These are phyloP conservation scores for Streptopelia turtur DNA, from an alignment of 2,797 vertebrate genomes.

Conservation along the genomic window DNA sequence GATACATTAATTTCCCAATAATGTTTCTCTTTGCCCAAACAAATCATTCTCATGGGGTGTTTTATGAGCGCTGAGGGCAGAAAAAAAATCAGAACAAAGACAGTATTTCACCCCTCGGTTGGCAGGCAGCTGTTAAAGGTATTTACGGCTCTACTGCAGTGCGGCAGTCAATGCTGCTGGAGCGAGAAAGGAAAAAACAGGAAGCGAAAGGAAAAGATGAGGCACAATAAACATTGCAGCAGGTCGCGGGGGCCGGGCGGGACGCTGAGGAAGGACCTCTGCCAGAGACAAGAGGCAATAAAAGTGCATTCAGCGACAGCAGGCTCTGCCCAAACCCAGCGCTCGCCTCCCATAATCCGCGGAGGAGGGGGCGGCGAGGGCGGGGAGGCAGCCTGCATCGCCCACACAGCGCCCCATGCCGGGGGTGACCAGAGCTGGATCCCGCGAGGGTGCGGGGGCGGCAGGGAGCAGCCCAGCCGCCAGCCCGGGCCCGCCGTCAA, in stretches of 20 bases:
- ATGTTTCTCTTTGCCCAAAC: neutral
- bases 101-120: slow-evolving; percentile 94
- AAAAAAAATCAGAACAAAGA: slow-evolving; percentile 91
- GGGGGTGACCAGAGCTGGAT: neutral
- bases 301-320: slow-evolving; percentile 15
- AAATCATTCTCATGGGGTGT: slow-evolving; percentile 67
- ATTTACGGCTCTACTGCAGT: slow-evolving; percentile 98
- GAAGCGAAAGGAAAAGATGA: slow-evolving; percentile 71
- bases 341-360: neutral
- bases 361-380: neutral
- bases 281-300: slow-evolving; percentile 28
- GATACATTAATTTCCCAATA: slow-evolving; percentile 9
- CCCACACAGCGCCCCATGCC: neutral
- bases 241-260: slow-evolving; percentile 1
- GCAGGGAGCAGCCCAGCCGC: neutral
- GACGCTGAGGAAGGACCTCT: neutral
- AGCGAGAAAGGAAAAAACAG: slow-evolving; percentile 74
- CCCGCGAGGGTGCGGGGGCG: accelerated
- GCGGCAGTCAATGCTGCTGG: slow-evolving; percentile 85
- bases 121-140: slow-evolving; percentile 99
- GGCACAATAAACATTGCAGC: slow-evolving; percentile 65
- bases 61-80: slow-evolving; percentile 81
- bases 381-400: neutral
- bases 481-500: neutral
- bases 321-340: neutral